Percentiles rank a stretch among this genome's conserved stretches.
phyloP scores from a whole-genome alignment of 2,888 invertebrate genomes.

The Habrosyne pyritoides region DNA sequence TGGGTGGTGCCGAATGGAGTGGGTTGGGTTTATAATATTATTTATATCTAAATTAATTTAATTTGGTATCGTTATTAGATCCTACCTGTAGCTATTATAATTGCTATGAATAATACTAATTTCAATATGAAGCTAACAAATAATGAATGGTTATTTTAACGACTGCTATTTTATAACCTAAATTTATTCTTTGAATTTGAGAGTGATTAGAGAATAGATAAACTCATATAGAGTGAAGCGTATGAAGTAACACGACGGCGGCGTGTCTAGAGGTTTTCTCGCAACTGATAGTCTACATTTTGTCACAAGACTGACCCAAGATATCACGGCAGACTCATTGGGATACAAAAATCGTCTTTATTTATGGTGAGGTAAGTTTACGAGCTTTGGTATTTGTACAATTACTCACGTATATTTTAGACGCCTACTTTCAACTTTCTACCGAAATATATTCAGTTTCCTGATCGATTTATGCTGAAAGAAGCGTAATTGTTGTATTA shows the following conservation, averaged over 20 bases:
- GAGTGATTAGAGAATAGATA: slow-evolving; percentile 52
- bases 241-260: slow-evolving; percentile 59
- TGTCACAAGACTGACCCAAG: background rate
- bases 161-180: slow-evolving; percentile 75
- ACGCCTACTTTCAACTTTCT: background rate
- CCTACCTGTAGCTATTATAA: slow-evolving; percentile 9
- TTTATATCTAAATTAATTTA: background rate
- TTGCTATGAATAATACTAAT: background rate
- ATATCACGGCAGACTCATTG: background rate
- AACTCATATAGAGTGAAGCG: slow-evolving; percentile 8
- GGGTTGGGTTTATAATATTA: slow-evolving; percentile 21
- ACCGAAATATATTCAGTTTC: background rate
- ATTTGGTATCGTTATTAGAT: background rate
- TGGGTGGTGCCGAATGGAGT: slow-evolving; percentile 36
- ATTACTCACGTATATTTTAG: background rate
- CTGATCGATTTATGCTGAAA: background rate
- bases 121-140: background rate
- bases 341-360: no score
- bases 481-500: no score
- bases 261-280: slow-evolving; percentile 18
- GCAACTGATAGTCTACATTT: background rate
- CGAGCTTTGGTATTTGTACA: background rate
- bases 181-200: slow-evolving; percentile 23
- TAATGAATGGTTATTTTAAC: background rate
- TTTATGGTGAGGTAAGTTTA: background rate